phyloP scores from a whole-genome alignment of 1,140 invertebrate genomes.

The Drosophila persimilis region DNA sequence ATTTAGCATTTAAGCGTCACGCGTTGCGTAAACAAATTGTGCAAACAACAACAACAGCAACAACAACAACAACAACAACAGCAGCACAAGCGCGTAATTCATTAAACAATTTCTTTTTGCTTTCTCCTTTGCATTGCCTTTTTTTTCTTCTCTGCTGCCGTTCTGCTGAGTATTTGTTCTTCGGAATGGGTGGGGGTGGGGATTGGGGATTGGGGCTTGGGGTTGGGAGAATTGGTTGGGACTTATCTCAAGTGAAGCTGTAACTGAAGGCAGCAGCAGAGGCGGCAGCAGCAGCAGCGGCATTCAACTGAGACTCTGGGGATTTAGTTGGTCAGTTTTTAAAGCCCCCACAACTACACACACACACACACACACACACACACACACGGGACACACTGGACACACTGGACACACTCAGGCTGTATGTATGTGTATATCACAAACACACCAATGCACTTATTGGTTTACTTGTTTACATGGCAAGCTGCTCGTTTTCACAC shows the following conservation, averaged over 20 bases:
- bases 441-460: slow-evolving; percentile 67
- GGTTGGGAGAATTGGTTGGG: background rate
- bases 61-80: slow-evolving; percentile 13
- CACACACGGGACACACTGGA: background rate
- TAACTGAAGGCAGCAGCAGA: background rate
- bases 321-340: slow-evolving; percentile 65
- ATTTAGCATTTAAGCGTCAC: slow-evolving; percentile 81
- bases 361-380: slow-evolving; percentile 5
- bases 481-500: slow-evolving; percentile 80
- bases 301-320: slow-evolving; percentile 36
- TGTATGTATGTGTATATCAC: slow-evolving; percentile 32
- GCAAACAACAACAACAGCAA: slow-evolving; percentile 59
- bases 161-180: slow-evolving; percentile 8
- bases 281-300: background rate
- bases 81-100: slow-evolving; percentile 68
- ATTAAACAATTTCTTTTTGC: slow-evolving; percentile 57
- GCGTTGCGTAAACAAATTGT: slow-evolving; percentile 81
- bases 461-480: slow-evolving; percentile 81
- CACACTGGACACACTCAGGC: slow-evolving; percentile 20
- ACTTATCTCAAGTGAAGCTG: slow-evolving; percentile 42
- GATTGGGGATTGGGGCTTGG: background rate
- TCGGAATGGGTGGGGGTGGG: background rate
- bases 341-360: slow-evolving; percentile 51
- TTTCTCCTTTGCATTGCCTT: slow-evolving; percentile 38
- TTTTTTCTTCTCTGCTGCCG: slow-evolving; percentile 13